These are phyloP conservation scores for Lophochroa leadbeateri DNA, from an alignment of 2,113 vertebrate species.

Conservation along the genomic window DNA sequence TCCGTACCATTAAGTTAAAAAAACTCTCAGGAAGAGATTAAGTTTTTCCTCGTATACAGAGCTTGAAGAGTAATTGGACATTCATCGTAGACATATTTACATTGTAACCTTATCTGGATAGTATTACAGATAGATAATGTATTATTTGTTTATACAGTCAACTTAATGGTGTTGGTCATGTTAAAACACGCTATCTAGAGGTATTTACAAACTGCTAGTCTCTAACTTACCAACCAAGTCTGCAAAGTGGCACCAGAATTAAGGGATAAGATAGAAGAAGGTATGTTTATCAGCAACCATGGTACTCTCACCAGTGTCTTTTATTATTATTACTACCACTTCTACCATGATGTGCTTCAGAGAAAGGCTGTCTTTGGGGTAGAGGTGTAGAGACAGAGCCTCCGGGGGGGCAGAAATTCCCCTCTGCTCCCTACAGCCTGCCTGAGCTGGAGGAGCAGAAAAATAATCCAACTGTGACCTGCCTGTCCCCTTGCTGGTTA, in stretches of 20 bases:
- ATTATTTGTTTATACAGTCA: constrained; percentile 21
- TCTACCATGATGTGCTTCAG: neutral
- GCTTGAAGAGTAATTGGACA: constrained; percentile 55
- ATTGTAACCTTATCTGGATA: constrained; percentile 37
- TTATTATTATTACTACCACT: neutral
- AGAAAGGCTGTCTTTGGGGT: neutral
- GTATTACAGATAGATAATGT: neutral
- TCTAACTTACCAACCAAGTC: neutral
- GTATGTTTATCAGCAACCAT: neutral
- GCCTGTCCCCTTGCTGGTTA: neutral
- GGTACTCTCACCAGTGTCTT: neutral
- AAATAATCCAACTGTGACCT: neutral
- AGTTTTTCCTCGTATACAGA: neutral
- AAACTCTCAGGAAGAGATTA: constrained; percentile 20
- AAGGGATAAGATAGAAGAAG: neutral
- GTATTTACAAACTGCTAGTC: constrained; percentile 16
- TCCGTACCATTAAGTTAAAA: constrained; percentile 36
- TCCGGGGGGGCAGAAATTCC: neutral
- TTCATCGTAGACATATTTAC: constrained; percentile 69
- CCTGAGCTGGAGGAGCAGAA: neutral
- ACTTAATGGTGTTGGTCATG: constrained; percentile 27
- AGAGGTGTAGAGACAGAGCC: neutral
- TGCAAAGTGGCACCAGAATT: constrained; percentile 19
- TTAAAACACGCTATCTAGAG: constrained; percentile 35
- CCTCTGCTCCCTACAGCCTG: neutral